Conservation (phyloP, 2,113 vertebrate genomes). For the Cervus canadensis region DNA sequence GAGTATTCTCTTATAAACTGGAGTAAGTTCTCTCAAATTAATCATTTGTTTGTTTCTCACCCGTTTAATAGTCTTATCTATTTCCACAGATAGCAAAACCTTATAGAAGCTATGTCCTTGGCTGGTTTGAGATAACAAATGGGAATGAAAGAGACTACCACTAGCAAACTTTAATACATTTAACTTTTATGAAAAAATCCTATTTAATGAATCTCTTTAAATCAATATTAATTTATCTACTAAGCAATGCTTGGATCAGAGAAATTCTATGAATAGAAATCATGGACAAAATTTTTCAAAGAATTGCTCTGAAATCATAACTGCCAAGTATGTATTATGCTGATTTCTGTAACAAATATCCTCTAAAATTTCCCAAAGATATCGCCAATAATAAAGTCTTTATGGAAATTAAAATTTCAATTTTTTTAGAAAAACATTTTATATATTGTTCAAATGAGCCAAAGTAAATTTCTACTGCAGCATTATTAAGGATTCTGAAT, state of each 20-base stretch:
- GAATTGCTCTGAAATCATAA: background rate
- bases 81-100: background rate
- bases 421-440: slow-evolving; percentile 9
- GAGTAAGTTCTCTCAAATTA: background rate
- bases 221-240: background rate
- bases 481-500: slow-evolving; percentile 3
- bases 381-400: background rate
- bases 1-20: slow-evolving; percentile 4
- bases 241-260: background rate
- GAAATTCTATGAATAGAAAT: background rate
- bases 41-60: background rate
- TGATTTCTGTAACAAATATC: background rate
- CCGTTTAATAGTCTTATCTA: background rate
- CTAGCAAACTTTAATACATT: background rate
- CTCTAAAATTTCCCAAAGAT: background rate
- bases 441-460: slow-evolving; percentile 6
- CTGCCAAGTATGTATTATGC: background rate
- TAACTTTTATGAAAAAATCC: slow-evolving; percentile 24
- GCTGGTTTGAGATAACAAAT: background rate
- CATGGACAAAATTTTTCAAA: slow-evolving; percentile 15
- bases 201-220: slow-evolving; percentile 2
- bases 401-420: background rate
- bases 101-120: background rate
- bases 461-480: background rate
- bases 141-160: background rate